These are phyloP conservation scores for Magallana nippona DNA, from an alignment of 2,888 invertebrate genomes.

Conservation along the genomic window DNA sequence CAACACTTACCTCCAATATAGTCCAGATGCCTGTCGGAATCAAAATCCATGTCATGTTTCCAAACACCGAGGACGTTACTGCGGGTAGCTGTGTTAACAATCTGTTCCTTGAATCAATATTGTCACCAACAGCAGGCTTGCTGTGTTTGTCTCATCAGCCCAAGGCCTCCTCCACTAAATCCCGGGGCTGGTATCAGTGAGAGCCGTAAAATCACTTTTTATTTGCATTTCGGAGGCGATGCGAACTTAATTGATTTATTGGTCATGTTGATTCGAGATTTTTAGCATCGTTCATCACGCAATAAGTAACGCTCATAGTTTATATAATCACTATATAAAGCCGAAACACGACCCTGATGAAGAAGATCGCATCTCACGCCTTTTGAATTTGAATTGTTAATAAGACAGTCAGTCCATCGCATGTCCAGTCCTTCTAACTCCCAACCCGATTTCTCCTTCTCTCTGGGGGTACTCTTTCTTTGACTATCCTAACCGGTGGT, in stretches of 20 bases:
- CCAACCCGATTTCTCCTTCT: no score
- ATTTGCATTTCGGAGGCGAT: background rate
- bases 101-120: background rate
- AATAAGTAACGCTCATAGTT: no score
- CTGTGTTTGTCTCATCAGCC: background rate
- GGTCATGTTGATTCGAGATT: background rate
- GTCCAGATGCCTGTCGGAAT: background rate
- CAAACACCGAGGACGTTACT: background rate
- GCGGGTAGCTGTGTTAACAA: background rate
- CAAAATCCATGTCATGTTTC: constrained; percentile 27
- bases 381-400: no score
- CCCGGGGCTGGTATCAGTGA: background rate
- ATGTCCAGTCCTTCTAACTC: no score
- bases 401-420: no score
- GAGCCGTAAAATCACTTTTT: background rate
- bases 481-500: no score
- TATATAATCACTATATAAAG: no score
- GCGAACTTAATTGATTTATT: constrained; percentile 9
- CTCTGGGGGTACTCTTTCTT: no score
- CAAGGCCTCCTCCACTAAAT: background rate
- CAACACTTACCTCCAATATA: background rate
- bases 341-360: no score
- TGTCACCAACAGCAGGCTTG: background rate
- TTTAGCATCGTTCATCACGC: no score
- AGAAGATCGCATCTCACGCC: no score